Evolutionary conservation across 2,888 invertebrate genomes (phyloP).

Genomic region (Nephrotoma guestfalica): DNA sequence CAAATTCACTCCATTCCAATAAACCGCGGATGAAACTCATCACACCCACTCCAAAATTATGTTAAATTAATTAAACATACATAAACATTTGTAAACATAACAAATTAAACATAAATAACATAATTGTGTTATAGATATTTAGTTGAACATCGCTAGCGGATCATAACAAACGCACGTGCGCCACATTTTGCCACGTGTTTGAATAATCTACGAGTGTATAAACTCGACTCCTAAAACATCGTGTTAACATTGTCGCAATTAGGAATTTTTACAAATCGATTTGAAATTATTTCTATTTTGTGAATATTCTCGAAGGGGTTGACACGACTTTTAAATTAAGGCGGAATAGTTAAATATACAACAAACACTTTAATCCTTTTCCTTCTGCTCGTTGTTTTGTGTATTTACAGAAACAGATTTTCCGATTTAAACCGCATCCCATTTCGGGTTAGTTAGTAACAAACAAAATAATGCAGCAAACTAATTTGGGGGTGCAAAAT

Average conservation of each 20-base stretch:
- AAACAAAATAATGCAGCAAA: too few species aligned
- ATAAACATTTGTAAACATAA: not conserved
- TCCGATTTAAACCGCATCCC: not conserved
- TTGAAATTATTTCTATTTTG: not conserved
- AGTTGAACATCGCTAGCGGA: not conserved
- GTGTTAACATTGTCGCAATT: not conserved
- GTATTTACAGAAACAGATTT: not conserved
- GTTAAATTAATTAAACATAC: not conserved
- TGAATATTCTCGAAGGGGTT: not conserved
- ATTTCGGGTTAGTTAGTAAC: not conserved
- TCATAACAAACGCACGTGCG: not conserved
- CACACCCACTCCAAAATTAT: not conserved
- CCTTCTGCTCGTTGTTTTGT: not conserved
- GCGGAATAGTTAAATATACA: not conserved
- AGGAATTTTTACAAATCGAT: not conserved
- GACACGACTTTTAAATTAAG: not conserved
- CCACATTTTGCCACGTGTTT: not conserved
- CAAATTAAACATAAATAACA: not conserved
- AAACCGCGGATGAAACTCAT: not conserved
- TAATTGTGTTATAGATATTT: not conserved
- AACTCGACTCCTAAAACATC: not conserved
- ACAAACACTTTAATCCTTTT: not conserved
- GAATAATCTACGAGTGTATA: not conserved
- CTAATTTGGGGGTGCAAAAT: not conserved
- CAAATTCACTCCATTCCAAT: too few species aligned